These are phyloP conservation scores for Rhingia campestris DNA, from an alignment of 2,888 invertebrate genomes.

Conservation along the genomic window DNA sequence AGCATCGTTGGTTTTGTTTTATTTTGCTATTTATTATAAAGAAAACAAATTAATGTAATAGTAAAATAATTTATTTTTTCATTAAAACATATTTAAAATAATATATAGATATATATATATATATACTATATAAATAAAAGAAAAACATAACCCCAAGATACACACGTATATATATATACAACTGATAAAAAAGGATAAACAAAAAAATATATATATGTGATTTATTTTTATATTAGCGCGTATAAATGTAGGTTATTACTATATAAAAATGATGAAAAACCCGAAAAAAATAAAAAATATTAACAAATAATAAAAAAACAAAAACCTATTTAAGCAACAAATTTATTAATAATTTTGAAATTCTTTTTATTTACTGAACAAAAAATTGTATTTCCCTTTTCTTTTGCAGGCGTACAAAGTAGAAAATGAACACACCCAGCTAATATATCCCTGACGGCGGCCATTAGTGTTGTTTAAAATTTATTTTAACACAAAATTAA, in stretches of 20 bases:
- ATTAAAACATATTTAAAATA: slow-evolving; percentile 56
- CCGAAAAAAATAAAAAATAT: slow-evolving; percentile 32
- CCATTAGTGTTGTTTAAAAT: slow-evolving; percentile 31
- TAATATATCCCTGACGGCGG: slow-evolving; percentile 42
- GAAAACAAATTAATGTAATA: slow-evolving; percentile 59
- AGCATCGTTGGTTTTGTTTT: slow-evolving; percentile 45
- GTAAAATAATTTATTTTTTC: slow-evolving; percentile 71
- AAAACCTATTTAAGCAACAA: slow-evolving; percentile 61
- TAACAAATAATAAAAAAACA: slow-evolving; percentile 62
- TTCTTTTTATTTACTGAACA: slow-evolving; percentile 53
- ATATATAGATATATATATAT: slow-evolving; percentile 55
- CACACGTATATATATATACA: slow-evolving; percentile 59
- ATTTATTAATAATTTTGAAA: slow-evolving; percentile 53
- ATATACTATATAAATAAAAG: slow-evolving; percentile 31
- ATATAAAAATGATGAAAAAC: slow-evolving; percentile 45
- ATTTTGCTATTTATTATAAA: slow-evolving; percentile 20
- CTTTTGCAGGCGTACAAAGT: slow-evolving; percentile 70
- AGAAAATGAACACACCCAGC: slow-evolving; percentile 45
- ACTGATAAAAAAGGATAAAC: slow-evolving; percentile 47
- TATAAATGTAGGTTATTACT: slow-evolving; percentile 69
- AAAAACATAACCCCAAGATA: slow-evolving; percentile 37
- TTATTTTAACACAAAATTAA: slow-evolving; percentile 26
- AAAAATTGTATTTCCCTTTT: slow-evolving; percentile 51
- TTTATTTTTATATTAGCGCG: slow-evolving; percentile 74
- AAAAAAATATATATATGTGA: slow-evolving; percentile 71